Percentiles rank a stretch among this genome's conserved stretches.
Evolutionary conservation across 1,140 invertebrate species (phyloP).

Genomic region (Nylanderia fulva): DNA sequence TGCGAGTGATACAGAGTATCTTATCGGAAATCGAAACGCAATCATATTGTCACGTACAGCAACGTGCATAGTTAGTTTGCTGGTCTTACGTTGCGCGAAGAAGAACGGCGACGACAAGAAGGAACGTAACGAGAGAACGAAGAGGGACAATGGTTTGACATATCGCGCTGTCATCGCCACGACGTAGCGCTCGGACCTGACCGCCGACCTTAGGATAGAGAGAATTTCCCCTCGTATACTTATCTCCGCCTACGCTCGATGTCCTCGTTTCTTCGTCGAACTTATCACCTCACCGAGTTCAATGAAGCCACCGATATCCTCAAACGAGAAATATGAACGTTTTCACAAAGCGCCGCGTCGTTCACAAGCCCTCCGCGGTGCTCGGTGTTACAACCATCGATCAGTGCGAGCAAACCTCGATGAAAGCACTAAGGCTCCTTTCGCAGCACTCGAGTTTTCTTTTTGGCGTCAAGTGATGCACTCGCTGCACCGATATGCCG

Average conservation of each 20-base stretch:
- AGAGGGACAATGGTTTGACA: constrained; percentile 79
- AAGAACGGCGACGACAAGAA: constrained; percentile 68
- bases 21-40: constrained; percentile 17
- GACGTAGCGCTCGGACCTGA: constrained; percentile 63
- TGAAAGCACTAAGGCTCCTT: constrained; percentile 49
- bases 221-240: constrained; percentile 62
- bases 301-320: constrained; percentile 70
- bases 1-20: neutral
- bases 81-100: constrained; percentile 63
- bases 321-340: constrained; percentile 68
- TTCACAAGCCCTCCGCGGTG: constrained; percentile 20
- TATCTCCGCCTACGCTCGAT: constrained; percentile 68
- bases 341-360: constrained; percentile 42
- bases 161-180: constrained; percentile 80
- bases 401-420: constrained; percentile 29
- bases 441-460: constrained; percentile 17
- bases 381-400: constrained; percentile 61
- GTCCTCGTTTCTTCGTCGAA: constrained; percentile 66
- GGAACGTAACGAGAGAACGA: constrained; percentile 57
- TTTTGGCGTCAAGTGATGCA: constrained; percentile 26
- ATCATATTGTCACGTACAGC: constrained; percentile 37
- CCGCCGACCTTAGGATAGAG: constrained; percentile 55
- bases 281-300: constrained; percentile 63
- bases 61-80: constrained; percentile 26
- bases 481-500: neutral